A percentile compares a stretch with the other conserved stretches of the same genome.
phyloP scores from a whole-genome alignment of 2,113 vertebrate genomes.

The Thamnaconus septentrionalis region DNA sequence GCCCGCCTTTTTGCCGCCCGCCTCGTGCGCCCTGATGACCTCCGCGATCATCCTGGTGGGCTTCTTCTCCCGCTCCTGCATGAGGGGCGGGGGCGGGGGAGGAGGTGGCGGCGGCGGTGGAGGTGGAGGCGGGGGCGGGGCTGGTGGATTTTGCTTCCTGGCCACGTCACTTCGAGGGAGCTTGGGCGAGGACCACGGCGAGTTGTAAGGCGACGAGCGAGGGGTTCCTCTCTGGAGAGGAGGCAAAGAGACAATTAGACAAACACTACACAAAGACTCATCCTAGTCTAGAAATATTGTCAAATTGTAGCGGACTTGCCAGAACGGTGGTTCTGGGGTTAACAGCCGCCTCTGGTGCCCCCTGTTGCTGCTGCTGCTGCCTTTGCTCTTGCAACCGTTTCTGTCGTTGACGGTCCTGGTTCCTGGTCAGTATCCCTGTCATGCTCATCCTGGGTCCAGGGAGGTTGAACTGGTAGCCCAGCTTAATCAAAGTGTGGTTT shows the following conservation, averaged over 20 bases:
- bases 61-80: slow-evolving; percentile 62
- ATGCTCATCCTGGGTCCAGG: slow-evolving; percentile 96
- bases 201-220: slow-evolving; percentile 82
- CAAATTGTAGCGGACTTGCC: slow-evolving; percentile 22
- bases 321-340: slow-evolving; percentile 82
- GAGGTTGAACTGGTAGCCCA: slow-evolving; percentile 96
- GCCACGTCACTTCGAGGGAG: slow-evolving; percentile 46
- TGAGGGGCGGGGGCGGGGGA: slow-evolving; percentile 35
- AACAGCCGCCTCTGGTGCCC: slow-evolving; percentile 41
- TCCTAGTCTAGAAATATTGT: too few species aligned
- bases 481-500: slow-evolving; percentile 87
- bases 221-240: slow-evolving; percentile 77
- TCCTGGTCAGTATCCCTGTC: slow-evolving; percentile 93
- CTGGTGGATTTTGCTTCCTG: slow-evolving; percentile 66
- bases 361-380: slow-evolving; percentile 79
- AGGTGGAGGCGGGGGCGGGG: slow-evolving; percentile 55
- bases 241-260: not conserved
- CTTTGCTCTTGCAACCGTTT: slow-evolving; percentile 89
- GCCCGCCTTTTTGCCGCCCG: slow-evolving; percentile 66
- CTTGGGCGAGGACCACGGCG: slow-evolving; percentile 88
- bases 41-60: slow-evolving; percentile 92
- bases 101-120: slow-evolving; percentile 67
- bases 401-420: slow-evolving; percentile 94
- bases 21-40: slow-evolving; percentile 90
- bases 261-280: not conserved